Base-by-base conservation (phyloP, 2,888 invertebrate species). In the Phortica magna region DNA sequence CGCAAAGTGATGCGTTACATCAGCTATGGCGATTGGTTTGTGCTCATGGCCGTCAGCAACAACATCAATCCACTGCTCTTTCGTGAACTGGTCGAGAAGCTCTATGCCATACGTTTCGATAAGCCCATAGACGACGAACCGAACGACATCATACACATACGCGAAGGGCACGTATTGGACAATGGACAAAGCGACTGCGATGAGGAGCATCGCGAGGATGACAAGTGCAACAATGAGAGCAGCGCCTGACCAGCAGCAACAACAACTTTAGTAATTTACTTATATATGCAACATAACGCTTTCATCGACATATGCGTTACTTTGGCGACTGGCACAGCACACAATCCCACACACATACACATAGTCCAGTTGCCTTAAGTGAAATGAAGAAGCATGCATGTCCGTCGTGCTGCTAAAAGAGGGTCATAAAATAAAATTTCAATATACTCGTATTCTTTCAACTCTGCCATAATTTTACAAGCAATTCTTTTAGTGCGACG, bases 21-120 rank as follows among this genome's bases (percentile, higher is more conserved):
- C 7, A 93, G 93, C 74, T 94, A 94, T 76, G 95, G 95, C 0
- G 96, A 96, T 89, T 96, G 96, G 95, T 96, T 96, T 89, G 90
- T 96, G 41, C 92, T 96, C 14, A 94, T 95, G 90, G 94, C 95
- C 88, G 92, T 97, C 64, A 95, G 95, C 77, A 95, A 95, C 89
- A 96, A 96, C 91, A 93, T 96, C 83, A 95, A 95, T 90, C 94
- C 95, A 0, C 90, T 94, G 17, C 92, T 95, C 74, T 95, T 94
- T 88, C 93, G 93, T 77, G 95, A 95, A 80, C 91, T 96, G 57
- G 89, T 95, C 68, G 83, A 93, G 61, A 93, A 94, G 81, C 90
- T 95, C 7, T 81, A 82, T 10, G 76, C 78, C n/a, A 31, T 7
- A 68, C 76, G 41, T 59, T 77, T 10, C 57, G n/a, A 31, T 41